phyloP scores from a whole-genome alignment of 2,113 vertebrate species.

The Callospermophilus lateralis region DNA sequence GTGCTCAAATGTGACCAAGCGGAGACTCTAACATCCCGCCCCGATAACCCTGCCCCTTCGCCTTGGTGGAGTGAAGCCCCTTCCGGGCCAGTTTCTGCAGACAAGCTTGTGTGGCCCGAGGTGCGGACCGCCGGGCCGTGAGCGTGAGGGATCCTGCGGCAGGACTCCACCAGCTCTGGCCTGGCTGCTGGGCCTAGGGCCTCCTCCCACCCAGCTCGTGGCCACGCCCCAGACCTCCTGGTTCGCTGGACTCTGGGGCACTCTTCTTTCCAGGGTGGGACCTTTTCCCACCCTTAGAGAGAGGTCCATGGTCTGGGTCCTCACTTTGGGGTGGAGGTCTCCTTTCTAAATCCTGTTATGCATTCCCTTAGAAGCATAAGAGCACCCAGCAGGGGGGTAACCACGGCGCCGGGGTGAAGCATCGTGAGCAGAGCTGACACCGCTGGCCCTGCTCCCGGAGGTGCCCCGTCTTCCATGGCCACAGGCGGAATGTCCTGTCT shows the following conservation, averaged over 20 bases:
- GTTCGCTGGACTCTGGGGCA: neutral
- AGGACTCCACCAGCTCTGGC: neutral
- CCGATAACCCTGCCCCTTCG: neutral
- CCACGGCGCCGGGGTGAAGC: too few species aligned
- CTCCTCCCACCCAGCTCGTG: neutral
- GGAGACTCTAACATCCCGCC: neutral
- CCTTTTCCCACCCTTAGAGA: neutral
- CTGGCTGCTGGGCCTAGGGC: neutral
- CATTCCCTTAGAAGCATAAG: neutral
- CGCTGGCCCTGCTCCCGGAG: neutral
- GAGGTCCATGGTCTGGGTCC: neutral
- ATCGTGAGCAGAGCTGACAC: neutral
- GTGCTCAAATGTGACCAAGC: neutral
- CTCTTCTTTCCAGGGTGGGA: neutral
- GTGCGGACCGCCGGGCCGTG: too few species aligned
- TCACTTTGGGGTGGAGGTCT: neutral
- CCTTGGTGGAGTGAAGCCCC: neutral
- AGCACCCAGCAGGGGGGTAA: neutral
- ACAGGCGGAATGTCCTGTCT: neutral
- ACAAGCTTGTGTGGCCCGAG: rapidly evolving
- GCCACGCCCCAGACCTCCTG: too few species aligned
- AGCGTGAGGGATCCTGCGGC: too few species aligned
- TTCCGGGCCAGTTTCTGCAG: neutral
- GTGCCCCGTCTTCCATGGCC: neutral
- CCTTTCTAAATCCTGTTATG: too few species aligned